Conservation (phyloP, 2,797 vertebrate species). For the Zonotrichia albicollis region DNA sequence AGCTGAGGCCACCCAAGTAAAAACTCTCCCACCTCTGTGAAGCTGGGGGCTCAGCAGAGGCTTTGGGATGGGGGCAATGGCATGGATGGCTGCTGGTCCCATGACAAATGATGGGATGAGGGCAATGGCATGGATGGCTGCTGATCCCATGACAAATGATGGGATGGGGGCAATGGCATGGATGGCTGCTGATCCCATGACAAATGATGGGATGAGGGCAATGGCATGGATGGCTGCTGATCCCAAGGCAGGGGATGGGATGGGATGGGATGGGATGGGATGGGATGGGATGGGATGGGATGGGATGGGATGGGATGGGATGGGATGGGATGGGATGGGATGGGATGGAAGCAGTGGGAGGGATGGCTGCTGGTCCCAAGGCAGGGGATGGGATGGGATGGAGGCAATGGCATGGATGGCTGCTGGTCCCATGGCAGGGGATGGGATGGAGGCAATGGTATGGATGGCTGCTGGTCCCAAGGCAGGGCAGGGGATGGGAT, state of each 20-base stretch:
- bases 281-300: too few relatives aligned
- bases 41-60: accelerated
- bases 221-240: too few relatives aligned
- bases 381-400: background rate
- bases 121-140: too few relatives aligned
- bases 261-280: too few relatives aligned
- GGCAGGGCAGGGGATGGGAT: background rate
- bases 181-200: background rate
- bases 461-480: too few relatives aligned
- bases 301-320: too few relatives aligned
- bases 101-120: too few relatives aligned
- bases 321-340: too few relatives aligned
- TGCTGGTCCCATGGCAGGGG: too few relatives aligned
- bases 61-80: background rate
- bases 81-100: background rate
- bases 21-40: background rate
- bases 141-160: background rate
- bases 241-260: too few relatives aligned
- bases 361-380: too few relatives aligned
- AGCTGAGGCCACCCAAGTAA: accelerated
- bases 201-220: background rate
- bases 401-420: background rate
- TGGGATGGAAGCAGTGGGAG: background rate
- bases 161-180: background rate
- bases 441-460: too few relatives aligned